These are phyloP conservation scores for Trilocha varians DNA, from an alignment of 2,888 invertebrate species.

Conservation along the genomic window DNA sequence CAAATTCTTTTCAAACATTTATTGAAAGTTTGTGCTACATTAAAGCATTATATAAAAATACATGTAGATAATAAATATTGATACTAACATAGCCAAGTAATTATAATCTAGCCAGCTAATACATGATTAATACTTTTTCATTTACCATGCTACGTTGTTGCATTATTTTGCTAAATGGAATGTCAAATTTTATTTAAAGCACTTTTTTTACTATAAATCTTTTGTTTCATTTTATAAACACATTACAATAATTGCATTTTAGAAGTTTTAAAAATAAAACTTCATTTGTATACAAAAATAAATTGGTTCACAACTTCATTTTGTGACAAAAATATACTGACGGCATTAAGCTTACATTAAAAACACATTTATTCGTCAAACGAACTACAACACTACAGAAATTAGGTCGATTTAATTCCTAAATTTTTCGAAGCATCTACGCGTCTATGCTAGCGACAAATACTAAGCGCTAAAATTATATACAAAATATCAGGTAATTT, in stretches of 20 bases:
- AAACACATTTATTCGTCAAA: conserved; percentile 8
- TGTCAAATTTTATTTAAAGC: conserved; percentile 18
- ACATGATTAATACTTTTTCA: conserved; percentile 64
- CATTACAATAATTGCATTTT: not conserved
- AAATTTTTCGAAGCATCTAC: conserved; percentile 9
- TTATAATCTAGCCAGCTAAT: conserved; percentile 47
- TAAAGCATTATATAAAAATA: conserved; percentile 71
- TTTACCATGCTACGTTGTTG: conserved; percentile 35
- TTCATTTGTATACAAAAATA: no score
- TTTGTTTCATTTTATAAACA: no score
- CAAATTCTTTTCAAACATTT: conserved; percentile 57
- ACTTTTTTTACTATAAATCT: not conserved
- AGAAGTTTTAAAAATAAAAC: no score
- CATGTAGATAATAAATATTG: conserved; percentile 70
- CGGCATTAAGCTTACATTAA: no score
- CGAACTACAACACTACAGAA: conserved; percentile 11
- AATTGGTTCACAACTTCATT: no score
- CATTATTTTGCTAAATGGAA: conserved; percentile 36
- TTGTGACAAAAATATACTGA: no score
- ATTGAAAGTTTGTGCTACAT: conserved; percentile 73
- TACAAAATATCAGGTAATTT: conserved; percentile 59
- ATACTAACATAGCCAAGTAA: conserved; percentile 63
- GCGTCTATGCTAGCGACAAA: conserved; percentile 28
- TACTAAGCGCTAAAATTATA: conserved; percentile 27
- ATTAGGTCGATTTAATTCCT: conserved; percentile 8